Percentiles rank a stretch among this genome's conserved stretches.
Conservation (phyloP, 2,797 vertebrate genomes). For the Gambelia wislizenii region DNA sequence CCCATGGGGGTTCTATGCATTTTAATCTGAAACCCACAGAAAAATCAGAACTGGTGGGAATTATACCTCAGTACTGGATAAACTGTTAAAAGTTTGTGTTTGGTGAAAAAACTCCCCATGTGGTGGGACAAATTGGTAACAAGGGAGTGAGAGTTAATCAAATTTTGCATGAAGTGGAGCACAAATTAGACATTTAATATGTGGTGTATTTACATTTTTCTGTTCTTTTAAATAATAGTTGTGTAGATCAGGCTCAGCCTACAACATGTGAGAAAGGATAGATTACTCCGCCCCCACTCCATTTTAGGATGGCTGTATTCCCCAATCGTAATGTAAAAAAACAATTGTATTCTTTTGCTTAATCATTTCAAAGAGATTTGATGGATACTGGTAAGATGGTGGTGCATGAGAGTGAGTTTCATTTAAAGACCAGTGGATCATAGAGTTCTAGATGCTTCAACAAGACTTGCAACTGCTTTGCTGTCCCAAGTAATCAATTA, state of each 20-base stretch:
- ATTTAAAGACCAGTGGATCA: not conserved
- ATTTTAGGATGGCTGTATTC: not conserved
- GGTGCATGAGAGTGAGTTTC: not conserved
- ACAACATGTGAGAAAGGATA: not conserved
- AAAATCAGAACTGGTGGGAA: not conserved
- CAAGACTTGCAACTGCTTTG: too few relatives aligned
- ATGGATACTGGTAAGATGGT: not conserved
- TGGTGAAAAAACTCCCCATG: not conserved
- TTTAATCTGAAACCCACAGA: not conserved
- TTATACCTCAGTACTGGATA: not conserved
- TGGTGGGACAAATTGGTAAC: not conserved
- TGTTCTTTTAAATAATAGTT: not conserved
- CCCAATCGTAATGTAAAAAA: not conserved
- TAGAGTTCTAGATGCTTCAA: too few relatives aligned
- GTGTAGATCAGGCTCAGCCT: not conserved
- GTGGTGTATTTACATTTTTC: not conserved
- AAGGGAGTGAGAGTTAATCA: not conserved
- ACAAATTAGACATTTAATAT: not conserved
- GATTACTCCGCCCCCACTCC: not conserved
- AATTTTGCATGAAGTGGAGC: not conserved
- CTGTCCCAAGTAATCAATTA: too few relatives aligned
- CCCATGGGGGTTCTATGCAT: not conserved
- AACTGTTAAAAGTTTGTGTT: not conserved
- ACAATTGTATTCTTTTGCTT: not conserved
- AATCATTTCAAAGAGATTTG: not conserved